These are phyloP conservation scores for Atherinosoma microstoma DNA, from an alignment of 2,797 vertebrate species.

Conservation along the genomic window DNA sequence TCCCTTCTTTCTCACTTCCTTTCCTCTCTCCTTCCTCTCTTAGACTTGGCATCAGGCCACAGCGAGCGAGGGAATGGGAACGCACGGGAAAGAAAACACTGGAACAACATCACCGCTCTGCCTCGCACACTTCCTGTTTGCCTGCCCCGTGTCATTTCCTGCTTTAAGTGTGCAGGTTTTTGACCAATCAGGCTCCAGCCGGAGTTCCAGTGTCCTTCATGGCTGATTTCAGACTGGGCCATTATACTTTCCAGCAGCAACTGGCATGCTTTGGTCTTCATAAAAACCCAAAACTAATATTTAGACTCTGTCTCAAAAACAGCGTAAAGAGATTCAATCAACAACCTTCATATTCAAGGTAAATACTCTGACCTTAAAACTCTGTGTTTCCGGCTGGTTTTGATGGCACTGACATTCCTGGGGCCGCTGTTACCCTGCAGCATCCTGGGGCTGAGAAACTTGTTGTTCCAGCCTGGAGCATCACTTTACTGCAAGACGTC, in stretches of 20 bases:
- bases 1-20: conserved; percentile 40
- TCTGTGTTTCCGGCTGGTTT: too few relatives aligned
- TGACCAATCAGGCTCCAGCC: conserved; percentile 39
- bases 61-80: conserved; percentile 59
- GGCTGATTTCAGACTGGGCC: not conserved
- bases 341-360: not conserved
- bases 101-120: conserved; percentile 58
- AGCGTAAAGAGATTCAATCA: not conserved
- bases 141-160: conserved; percentile 69
- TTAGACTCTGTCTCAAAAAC: not conserved
- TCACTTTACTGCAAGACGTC: too few relatives aligned
- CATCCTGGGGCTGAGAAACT: too few relatives aligned
- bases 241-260: conserved; percentile 37
- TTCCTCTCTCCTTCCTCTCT: conserved; percentile 46
- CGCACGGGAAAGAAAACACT: conserved; percentile 66
- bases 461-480: too few relatives aligned
- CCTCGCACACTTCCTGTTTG: conserved; percentile 70
- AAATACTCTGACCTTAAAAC: not conserved
- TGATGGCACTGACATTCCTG: too few relatives aligned
- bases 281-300: not conserved
- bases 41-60: conserved; percentile 23
- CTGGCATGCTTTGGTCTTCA: not conserved
- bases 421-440: too few relatives aligned
- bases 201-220: conserved; percentile 41
- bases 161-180: conserved; percentile 51